phyloP scores from a whole-genome alignment of 2,797 vertebrate species.

The Telmatherina bonti region DNA sequence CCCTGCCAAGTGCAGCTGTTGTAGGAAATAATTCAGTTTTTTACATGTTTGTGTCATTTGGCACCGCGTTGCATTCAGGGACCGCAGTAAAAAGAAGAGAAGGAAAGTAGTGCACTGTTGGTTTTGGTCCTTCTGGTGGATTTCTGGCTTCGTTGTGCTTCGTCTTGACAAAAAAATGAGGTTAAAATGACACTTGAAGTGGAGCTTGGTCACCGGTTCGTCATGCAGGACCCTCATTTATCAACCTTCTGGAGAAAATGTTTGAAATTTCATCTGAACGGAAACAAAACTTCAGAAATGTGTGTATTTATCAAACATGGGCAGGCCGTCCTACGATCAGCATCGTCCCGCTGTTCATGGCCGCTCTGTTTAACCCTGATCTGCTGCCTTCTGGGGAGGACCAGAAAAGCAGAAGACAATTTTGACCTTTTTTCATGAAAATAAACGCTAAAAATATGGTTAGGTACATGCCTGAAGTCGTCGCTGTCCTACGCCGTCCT shows the following conservation, averaged over 20 bases:
- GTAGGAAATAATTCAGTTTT: background rate
- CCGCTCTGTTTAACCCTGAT: no score
- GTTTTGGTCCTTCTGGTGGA: conserved; percentile 7
- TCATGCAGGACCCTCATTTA: background rate
- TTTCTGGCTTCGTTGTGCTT: background rate
- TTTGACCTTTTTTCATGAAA: no score
- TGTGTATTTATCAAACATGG: no score
- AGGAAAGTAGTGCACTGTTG: background rate
- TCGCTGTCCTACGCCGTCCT: no score
- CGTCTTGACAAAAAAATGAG: background rate
- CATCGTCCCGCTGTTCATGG: no score
- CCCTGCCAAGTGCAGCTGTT: background rate
- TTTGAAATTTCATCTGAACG: background rate
- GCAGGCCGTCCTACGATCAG: no score
- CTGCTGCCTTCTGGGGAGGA: no score
- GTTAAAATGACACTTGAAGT: conserved; percentile 4
- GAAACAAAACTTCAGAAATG: background rate
- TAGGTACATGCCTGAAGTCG: no score
- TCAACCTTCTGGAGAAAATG: background rate
- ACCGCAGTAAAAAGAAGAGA: background rate
- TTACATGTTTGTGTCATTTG: background rate
- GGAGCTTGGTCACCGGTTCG: background rate
- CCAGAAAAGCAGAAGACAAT: no score
- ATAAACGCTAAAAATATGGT: no score
- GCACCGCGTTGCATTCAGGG: background rate